Conservation (phyloP, 2,113 vertebrate species). For the Xyrauchen texanus region DNA sequence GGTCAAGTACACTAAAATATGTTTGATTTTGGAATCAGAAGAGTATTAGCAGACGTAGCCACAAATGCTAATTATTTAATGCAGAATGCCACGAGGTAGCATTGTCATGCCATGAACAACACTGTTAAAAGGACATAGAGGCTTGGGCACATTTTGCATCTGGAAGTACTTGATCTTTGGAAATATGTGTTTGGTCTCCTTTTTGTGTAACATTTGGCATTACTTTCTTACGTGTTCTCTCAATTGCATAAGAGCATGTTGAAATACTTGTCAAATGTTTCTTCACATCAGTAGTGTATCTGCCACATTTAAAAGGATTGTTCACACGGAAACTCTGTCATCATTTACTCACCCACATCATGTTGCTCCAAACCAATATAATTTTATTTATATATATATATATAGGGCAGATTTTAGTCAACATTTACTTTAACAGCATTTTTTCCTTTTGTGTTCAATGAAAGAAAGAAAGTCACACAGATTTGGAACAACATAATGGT, state of each 20-base stretch:
- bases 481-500: no score
- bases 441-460: no score
- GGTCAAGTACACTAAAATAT: background rate
- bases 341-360: no score
- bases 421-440: no score
- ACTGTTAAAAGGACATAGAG: slow-evolving; percentile 49
- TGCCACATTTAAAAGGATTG: slow-evolving; percentile 5
- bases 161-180: slow-evolving; percentile 13
- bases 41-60: slow-evolving; percentile 6
- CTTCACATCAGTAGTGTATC: slow-evolving; percentile 50
- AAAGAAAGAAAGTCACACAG: no score
- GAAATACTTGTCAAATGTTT: slow-evolving; percentile 49
- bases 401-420: no score
- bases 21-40: background rate
- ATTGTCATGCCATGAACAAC: slow-evolving; percentile 21
- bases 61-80: slow-evolving; percentile 20
- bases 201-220: slow-evolving; percentile 39
- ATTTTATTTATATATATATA: no score
- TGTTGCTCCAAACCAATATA: no score
- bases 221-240: slow-evolving; percentile 42
- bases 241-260: slow-evolving; percentile 37
- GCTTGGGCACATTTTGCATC: slow-evolving; percentile 12
- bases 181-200: slow-evolving; percentile 4
- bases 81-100: slow-evolving; percentile 40
- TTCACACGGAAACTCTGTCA: no score